These are phyloP conservation scores for Punctoribates punctum DNA, from an alignment of 2,888 invertebrate genomes.

Conservation along the genomic window DNA sequence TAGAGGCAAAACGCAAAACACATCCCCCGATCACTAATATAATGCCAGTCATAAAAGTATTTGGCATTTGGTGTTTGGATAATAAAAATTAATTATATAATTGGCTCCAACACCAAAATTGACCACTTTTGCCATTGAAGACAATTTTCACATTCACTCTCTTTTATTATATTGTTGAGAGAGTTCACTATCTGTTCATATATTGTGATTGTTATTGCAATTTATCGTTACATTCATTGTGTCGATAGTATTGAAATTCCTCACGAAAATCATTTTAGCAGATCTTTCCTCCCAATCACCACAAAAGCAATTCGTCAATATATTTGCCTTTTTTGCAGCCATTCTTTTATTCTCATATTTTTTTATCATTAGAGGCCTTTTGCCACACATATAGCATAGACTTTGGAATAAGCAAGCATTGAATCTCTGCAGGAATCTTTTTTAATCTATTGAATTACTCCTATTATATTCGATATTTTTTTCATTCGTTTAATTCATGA, in stretches of 20 bases:
- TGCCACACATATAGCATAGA: not conserved
- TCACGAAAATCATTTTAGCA: conserved; percentile 27
- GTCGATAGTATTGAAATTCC: conserved; percentile 8
- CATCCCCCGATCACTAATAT: not conserved
- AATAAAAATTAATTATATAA: conserved; percentile 34
- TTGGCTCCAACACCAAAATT: conserved; percentile 11
- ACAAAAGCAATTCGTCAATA: conserved; percentile 28
- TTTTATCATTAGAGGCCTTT: conserved; percentile 17
- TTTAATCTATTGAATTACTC: not conserved
- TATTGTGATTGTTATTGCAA: not conserved
- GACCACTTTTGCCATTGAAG: conserved; percentile 5
- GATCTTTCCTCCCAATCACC: not conserved
- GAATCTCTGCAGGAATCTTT: not conserved
- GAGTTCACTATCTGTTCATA: not conserved
- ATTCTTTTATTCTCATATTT: not conserved
- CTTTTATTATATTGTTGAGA: not conserved
- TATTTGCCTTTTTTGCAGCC: not conserved
- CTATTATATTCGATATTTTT: not conserved
- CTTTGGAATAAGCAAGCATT: not conserved
- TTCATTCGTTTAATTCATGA: not conserved
- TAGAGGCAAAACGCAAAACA: not conserved
- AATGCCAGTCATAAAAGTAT: not conserved
- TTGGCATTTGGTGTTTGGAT: not conserved
- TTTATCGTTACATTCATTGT: not conserved
- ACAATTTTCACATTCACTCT: conserved; percentile 29